Conservation (phyloP, 92 coral and sea anemone genomes). For the Blastomussa wellsi region DNA sequence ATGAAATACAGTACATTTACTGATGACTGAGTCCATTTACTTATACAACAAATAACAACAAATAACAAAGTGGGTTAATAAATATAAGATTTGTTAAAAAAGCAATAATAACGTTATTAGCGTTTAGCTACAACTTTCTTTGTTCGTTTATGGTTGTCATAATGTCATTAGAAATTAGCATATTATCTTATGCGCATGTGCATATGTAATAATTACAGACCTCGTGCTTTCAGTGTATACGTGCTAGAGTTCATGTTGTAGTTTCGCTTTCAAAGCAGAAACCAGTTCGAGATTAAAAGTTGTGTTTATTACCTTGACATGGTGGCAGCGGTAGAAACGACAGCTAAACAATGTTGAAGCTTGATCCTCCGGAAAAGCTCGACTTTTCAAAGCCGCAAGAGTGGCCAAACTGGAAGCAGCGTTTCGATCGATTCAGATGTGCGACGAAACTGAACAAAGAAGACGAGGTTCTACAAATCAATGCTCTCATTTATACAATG, state of each 20-base stretch:
- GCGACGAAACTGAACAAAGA: conserved; percentile 43
- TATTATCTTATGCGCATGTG: no score
- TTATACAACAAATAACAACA: no score
- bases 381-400: conserved; percentile 43
- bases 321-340: conserved; percentile 27
- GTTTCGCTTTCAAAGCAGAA: no score
- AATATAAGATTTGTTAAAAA: no score
- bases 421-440: conserved; percentile 40
- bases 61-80: neutral
- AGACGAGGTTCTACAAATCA: conserved; percentile 45
- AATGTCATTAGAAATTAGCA: no score
- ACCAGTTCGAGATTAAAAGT: neutral
- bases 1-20: neutral
- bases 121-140: neutral
- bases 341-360: conserved; percentile 18
- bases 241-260: no score
- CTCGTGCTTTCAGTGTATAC: no score
- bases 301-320: neutral
- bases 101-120: no score
- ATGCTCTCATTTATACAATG: conserved; percentile 52
- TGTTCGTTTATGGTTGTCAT: no score
- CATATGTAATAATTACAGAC: no score
- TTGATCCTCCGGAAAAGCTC: conserved; percentile 14
- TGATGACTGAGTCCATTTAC: neutral
- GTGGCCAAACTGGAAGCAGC: conserved; percentile 52